A percentile compares a stretch with the other conserved stretches of the same genome.
Evolutionary conservation across 2,888 invertebrate species (phyloP).

Genomic region (Papilio gigon): DNA sequence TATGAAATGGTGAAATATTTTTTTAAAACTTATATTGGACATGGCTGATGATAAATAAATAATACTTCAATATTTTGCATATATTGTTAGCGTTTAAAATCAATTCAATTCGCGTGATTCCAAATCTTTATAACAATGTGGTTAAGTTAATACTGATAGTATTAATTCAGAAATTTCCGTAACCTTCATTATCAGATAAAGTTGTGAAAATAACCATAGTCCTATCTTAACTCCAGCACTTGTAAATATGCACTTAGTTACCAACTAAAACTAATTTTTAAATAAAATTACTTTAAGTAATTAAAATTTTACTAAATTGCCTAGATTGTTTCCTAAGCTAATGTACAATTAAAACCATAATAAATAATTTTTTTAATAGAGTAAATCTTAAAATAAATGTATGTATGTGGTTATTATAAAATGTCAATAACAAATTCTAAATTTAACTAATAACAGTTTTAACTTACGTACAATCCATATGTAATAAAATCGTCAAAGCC

Average conservation of each 20-base stretch:
- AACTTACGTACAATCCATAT: no score
- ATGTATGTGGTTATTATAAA: constrained; percentile 7
- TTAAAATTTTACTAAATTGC: constrained; percentile 28
- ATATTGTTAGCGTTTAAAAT: neutral
- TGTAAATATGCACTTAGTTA: constrained; percentile 38
- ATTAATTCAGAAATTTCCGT: neutral
- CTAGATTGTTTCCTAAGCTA: constrained; percentile 25
- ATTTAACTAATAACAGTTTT: no score
- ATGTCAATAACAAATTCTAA: neutral
- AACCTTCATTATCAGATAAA: constrained; percentile 12
- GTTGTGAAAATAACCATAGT: constrained; percentile 14
- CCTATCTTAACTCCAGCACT: constrained; percentile 21
- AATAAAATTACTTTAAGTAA: constrained; percentile 3
- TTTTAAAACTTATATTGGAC: constrained; percentile 29
- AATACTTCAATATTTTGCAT: constrained; percentile 17
- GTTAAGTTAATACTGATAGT: neutral
- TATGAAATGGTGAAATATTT: constrained; percentile 26
- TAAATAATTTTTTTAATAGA: constrained; percentile 4
- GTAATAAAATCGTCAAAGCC: no score
- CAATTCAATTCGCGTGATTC: neutral
- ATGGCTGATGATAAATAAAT: neutral
- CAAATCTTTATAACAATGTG: neutral
- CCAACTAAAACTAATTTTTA: constrained; percentile 5
- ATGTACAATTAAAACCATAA: constrained; percentile 36
- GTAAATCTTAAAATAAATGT: neutral